These are phyloP conservation scores for Gymnothorax reevesii DNA, from an alignment of 2,797 vertebrate species.

Conservation along the genomic window DNA sequence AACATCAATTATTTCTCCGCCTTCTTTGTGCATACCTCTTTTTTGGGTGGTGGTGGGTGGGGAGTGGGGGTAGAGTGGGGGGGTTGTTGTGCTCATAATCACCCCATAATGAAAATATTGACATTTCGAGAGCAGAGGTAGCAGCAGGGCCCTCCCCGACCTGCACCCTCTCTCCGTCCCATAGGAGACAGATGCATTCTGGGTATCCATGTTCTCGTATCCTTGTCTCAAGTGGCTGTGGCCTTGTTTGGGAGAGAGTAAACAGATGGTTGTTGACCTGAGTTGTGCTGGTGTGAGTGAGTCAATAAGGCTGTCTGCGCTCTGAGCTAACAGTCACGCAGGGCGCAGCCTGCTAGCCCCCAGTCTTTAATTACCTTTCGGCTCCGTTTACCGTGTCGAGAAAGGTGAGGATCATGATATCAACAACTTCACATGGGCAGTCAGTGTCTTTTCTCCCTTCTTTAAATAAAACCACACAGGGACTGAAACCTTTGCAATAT, in stretches of 20 bases:
- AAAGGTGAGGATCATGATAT: neutral
- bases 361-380: neutral
- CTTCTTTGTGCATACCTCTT: neutral
- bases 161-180: neutral
- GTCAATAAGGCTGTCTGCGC: neutral
- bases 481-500: neutral
- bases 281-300: neutral
- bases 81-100: neutral
- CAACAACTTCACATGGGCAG: neutral
- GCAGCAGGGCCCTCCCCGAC: neutral
- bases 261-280: slow-evolving; percentile 4
- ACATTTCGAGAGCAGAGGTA: neutral
- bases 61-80: neutral
- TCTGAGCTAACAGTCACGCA: neutral
- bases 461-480: slow-evolving; percentile 47
- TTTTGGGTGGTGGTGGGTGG: neutral
- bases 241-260: neutral
- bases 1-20: neutral
- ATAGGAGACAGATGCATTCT: neutral
- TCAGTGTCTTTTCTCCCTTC: slow-evolving; percentile 31
- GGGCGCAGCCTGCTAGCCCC: neutral
- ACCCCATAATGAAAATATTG: slow-evolving; percentile 5
- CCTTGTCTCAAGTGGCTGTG: neutral
- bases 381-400: neutral
- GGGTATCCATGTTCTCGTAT: neutral